Conservation (phyloP, 2,888 invertebrate genomes). For the Deilephila porcellus region DNA sequence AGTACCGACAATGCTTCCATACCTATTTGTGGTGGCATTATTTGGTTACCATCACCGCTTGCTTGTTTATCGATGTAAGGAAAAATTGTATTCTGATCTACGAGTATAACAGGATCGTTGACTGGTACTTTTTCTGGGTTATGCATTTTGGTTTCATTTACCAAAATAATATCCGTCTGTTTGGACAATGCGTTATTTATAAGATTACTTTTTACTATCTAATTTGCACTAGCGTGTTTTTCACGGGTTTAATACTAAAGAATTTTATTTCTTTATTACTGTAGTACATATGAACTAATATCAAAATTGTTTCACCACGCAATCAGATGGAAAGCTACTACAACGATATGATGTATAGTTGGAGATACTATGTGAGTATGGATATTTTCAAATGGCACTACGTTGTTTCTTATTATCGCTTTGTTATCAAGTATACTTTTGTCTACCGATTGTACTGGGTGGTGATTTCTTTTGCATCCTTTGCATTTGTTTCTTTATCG, state of each 20-base stretch:
- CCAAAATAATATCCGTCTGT: neutral
- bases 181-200: neutral
- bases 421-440: slow-evolving; percentile 41
- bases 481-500: neutral
- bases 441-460: slow-evolving; percentile 61
- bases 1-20: too few species aligned
- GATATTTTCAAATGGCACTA: slow-evolving; percentile 37
- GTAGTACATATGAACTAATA: slow-evolving; percentile 36
- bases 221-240: neutral
- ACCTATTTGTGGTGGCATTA: too few species aligned
- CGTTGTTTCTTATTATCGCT: slow-evolving; percentile 31
- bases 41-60: too few species aligned
- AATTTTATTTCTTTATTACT: neutral
- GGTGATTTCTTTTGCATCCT: slow-evolving; percentile 39
- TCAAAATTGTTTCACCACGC: slow-evolving; percentile 65
- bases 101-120: neutral
- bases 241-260: neutral
- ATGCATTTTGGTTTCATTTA: neutral
- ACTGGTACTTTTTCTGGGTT: neutral
- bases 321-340: slow-evolving; percentile 79
- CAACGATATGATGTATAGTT: slow-evolving; percentile 80
- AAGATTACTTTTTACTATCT: neutral
- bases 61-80: too few species aligned
- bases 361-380: slow-evolving; percentile 79
- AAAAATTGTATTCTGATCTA: neutral